Conservation (phyloP, 2,888 invertebrate species). For the Microctonus brassicae region DNA sequence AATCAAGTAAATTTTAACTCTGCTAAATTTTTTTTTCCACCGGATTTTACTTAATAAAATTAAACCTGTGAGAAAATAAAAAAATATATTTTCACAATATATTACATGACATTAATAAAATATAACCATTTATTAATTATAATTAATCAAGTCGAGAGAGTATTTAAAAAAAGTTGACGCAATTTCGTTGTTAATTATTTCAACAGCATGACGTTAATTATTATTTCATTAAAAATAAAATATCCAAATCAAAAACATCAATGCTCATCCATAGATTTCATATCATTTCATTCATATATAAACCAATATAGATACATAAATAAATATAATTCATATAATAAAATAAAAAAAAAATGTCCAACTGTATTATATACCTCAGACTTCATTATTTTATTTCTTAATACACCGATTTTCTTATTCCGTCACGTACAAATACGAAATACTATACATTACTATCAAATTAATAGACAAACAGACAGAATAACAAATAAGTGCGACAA, state of each 20-base stretch:
- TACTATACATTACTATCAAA: background rate
- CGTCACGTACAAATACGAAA: slow-evolving; percentile 23
- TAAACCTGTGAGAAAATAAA: too few relatives aligned
- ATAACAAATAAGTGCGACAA: background rate
- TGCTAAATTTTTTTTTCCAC: too few relatives aligned
- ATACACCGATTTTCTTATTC: slow-evolving; percentile 28
- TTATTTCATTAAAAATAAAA: slow-evolving; percentile 5
- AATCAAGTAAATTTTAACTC: too few relatives aligned
- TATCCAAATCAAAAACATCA: background rate
- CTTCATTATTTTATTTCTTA: slow-evolving; percentile 16
- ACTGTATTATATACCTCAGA: background rate
- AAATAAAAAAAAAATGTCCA: background rate
- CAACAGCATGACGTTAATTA: background rate
- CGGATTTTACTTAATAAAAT: too few relatives aligned
- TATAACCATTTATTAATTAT: background rate
- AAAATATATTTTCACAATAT: too few relatives aligned
- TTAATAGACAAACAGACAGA: too few relatives aligned
- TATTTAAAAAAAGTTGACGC: background rate
- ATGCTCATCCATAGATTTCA: background rate
- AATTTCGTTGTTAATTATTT: background rate
- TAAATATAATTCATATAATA: background rate
- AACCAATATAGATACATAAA: background rate
- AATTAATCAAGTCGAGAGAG: background rate
- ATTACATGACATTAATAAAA: too few relatives aligned
- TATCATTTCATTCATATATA: too few relatives aligned